phyloP scores from a whole-genome alignment of 2,888 invertebrate genomes.

The Eupithecia exiguata region DNA sequence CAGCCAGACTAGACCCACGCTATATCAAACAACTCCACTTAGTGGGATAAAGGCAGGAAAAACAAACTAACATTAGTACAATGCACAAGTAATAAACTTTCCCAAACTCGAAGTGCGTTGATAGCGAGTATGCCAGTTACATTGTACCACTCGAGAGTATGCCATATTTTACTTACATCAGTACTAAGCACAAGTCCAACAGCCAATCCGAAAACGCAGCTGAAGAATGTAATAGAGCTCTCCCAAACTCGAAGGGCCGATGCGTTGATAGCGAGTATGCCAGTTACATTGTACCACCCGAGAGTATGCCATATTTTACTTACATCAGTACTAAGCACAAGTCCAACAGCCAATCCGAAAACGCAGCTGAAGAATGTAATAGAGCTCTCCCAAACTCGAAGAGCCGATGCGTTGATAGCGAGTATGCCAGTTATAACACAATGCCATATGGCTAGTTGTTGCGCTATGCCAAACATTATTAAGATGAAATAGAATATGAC shows the following conservation, averaged over 20 bases:
- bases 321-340: slow-evolving; percentile 94
- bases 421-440: slow-evolving; percentile 94
- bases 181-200: slow-evolving; percentile 94
- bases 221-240: slow-evolving; percentile 91
- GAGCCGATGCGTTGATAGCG: slow-evolving; percentile 88
- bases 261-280: slow-evolving; percentile 91
- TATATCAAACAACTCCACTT: too few relatives aligned
- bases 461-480: slow-evolving; percentile 93
- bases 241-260: slow-evolving; percentile 89
- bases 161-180: slow-evolving; percentile 84
- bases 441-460: slow-evolving; percentile 95
- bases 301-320: slow-evolving; percentile 49
- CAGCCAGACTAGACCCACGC: too few relatives aligned
- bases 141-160: background rate
- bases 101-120: too few relatives aligned
- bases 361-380: slow-evolving; percentile 93
- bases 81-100: too few relatives aligned
- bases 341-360: slow-evolving; percentile 91
- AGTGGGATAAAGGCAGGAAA: too few relatives aligned
- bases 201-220: slow-evolving; percentile 92
- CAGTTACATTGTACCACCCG: slow-evolving; percentile 79
- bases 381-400: slow-evolving; percentile 91
- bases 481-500: slow-evolving; percentile 93
- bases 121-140: background rate
- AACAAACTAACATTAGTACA: too few relatives aligned